Percentiles rank a stretch among this genome's conserved stretches.
These are phyloP conservation scores for Cavia porcellus DNA, from an alignment of 2,113 vertebrate species.

Conservation along the genomic window DNA sequence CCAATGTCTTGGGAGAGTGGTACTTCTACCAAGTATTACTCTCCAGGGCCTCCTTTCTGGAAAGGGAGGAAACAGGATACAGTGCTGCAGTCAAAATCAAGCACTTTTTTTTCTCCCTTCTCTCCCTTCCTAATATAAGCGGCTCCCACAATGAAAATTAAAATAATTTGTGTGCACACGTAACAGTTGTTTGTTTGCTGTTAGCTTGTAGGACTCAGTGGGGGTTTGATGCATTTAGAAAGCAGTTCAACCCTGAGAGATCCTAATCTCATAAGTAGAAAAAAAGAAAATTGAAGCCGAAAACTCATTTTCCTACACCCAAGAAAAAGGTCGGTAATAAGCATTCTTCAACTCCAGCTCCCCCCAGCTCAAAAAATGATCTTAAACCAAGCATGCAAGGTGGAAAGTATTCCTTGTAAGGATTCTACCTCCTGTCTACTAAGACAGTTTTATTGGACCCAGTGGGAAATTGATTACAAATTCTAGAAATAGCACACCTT, in stretches of 20 bases:
- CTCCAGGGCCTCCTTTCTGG: background rate
- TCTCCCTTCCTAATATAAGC: conserved; percentile 52
- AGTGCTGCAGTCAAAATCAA: conserved; percentile 27
- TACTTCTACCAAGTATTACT: background rate
- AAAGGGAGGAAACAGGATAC: background rate
- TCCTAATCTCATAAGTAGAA: conserved; percentile 69
- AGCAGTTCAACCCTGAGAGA: conserved; percentile 62
- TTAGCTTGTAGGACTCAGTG: conserved; percentile 69
- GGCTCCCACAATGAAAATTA: conserved; percentile 71
- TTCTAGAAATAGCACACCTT: conserved; percentile 69
- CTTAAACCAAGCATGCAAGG: conserved; percentile 31
- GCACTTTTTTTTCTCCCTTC: conserved; percentile 25
- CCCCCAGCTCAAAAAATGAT: conserved; percentile 55
- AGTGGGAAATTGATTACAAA: conserved; percentile 46
- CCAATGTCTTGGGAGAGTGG: no score
- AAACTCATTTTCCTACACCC: conserved; percentile 57
- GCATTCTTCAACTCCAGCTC: conserved; percentile 25
- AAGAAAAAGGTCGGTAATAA: conserved; percentile 34
- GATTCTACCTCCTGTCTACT: background rate
- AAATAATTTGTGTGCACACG: conserved; percentile 75
- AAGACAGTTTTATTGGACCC: conserved; percentile 48
- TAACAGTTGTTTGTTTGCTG: conserved; percentile 75
- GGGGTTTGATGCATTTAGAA: conserved; percentile 63
- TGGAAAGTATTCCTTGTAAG: conserved; percentile 10
- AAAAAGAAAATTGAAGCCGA: conserved; percentile 65